Conservation (phyloP, 2,888 invertebrate species). For the Colletes collaris region DNA sequence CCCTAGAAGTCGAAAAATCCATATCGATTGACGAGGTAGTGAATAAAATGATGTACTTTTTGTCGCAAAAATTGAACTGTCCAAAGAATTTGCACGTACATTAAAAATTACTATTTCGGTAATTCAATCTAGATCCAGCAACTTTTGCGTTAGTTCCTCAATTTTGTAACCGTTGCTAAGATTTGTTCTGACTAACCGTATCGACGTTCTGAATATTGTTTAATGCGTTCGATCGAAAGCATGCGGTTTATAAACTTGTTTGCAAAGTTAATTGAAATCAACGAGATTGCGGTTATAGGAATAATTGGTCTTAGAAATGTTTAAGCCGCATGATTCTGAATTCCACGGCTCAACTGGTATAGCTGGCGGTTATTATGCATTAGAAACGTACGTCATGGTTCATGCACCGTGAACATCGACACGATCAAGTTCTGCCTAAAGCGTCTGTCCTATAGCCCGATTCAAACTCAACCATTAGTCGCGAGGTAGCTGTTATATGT, state of each 20-base stretch:
- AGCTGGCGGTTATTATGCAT: slow-evolving; percentile 66
- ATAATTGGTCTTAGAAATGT: slow-evolving; percentile 15
- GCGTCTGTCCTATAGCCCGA: slow-evolving; percentile 66
- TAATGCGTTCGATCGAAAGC: not conserved
- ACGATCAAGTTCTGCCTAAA: slow-evolving; percentile 69
- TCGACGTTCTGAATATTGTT: not conserved
- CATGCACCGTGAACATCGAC: slow-evolving; percentile 68
- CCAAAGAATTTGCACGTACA: no score
- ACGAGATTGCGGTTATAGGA: not conserved
- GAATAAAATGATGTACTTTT: no score
- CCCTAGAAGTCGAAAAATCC: no score
- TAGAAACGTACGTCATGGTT: slow-evolving; percentile 64
- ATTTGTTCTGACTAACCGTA: no score
- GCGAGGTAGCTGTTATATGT: slow-evolving; percentile 63
- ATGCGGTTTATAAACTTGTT: not conserved
- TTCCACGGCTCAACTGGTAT: slow-evolving; percentile 16
- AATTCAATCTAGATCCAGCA: no score
- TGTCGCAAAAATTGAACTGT: no score
- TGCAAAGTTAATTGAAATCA: not conserved
- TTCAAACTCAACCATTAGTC: slow-evolving; percentile 70
- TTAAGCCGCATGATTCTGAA: slow-evolving; percentile 8
- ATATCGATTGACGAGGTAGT: no score
- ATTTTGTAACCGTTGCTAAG: no score
- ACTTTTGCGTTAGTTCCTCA: no score
- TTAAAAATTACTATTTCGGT: no score